Percentiles rank a stretch among this genome's conserved stretches.
Conservation (phyloP, 2,113 vertebrate species). For the Bombycilla garrulus region DNA sequence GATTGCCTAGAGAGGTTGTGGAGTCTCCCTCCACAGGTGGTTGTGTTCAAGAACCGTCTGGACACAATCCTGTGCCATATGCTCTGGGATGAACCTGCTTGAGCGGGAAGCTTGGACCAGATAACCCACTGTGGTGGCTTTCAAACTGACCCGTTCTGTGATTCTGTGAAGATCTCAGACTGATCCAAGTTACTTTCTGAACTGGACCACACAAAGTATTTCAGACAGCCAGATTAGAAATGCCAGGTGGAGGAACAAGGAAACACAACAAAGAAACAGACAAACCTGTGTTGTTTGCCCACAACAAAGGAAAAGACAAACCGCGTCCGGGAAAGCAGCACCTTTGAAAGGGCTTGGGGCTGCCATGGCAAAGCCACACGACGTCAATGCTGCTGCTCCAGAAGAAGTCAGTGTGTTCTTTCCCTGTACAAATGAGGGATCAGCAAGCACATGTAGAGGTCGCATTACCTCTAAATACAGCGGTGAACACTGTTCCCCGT, state of each 20-base stretch:
- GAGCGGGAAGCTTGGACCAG: neutral
- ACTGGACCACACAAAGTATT: rapidly evolving
- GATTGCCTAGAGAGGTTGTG: neutral
- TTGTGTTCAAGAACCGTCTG: neutral
- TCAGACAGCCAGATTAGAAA: neutral
- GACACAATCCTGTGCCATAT: neutral
- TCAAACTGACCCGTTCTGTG: neutral
- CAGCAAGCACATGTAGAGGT: rapidly evolving
- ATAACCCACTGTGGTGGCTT: neutral
- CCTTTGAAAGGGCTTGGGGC: neutral
- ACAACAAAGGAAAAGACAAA: rapidly evolving
- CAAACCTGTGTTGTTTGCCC: rapidly evolving
- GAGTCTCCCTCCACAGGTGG: neutral
- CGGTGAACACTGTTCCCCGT: rapidly evolving
- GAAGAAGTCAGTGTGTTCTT: neutral
- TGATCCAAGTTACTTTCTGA: neutral
- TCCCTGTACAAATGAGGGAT: neutral
- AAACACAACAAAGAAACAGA: neutral
- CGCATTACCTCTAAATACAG: neutral
- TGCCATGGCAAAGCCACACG: rapidly evolving
- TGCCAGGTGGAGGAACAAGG: rapidly evolving
- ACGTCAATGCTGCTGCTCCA: neutral
- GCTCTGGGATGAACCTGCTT: neutral
- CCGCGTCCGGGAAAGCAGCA: neutral
- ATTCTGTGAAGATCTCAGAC: neutral